Evolutionary conservation across 1,140 invertebrate species (phyloP), one percentile per base, ranked within the genome.

Genomic region (Heliconius melpomene): DNA sequence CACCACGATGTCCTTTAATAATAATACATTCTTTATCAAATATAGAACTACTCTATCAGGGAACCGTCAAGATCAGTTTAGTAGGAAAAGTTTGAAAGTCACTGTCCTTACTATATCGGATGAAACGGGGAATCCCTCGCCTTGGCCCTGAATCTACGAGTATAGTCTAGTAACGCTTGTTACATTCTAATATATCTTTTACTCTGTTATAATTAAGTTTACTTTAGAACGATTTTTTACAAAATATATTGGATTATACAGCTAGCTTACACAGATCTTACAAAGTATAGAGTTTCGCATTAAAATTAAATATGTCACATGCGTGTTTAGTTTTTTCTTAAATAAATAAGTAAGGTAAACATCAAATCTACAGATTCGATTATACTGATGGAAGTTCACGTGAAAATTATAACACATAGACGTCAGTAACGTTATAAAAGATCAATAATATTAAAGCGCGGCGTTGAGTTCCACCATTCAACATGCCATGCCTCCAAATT

Each of bases 211-310:
- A 66, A 57, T 57, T n/a, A 57, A 20, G 54, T 57, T 57, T 26
- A 66, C 3, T 66, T 26, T 66, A 13, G 60, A 66, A 26, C 16
- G 23, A 60, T 6, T 26, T 26, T 66, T 66, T 26, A 26, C 23
- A 26, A 52, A 46, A 18, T 77, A 75, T 78, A 81, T 81, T 75
- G 60, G 73, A 81, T 78, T 81, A 75, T 40, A 72, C 23, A 20
- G 73, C 54, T 74, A 73, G 77, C 50, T 78, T 76, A n/a, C n/a
- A n/a, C n/a, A 60, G 66, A 80, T 72, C 75, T 72, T 6, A 52
- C 52, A 54, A 36, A n/a, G 38, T 20, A 46, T 38, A 36, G 8
- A 38, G 36, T 38, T 72, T 72, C 20, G 20, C 8, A 72, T 23
- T 32, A 72, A n/a, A 40, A 38, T 57, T n/a, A 72, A 72, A 72